Percentiles rank a stretch among this genome's conserved stretches.
phyloP scores from a whole-genome alignment of 1,140 invertebrate species.

The Condylostylus longicornis region DNA sequence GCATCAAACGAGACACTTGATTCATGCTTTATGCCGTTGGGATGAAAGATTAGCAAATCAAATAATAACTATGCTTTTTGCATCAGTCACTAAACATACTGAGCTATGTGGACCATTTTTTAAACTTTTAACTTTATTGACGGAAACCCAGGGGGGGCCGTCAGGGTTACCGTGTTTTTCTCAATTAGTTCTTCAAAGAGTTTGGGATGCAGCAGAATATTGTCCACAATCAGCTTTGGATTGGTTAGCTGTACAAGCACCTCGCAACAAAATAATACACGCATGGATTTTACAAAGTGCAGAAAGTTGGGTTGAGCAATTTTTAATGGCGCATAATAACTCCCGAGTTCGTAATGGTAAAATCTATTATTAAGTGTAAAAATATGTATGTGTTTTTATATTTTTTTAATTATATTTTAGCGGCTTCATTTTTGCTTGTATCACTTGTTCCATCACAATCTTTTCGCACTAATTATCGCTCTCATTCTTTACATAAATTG shows the following conservation, averaged over 20 bases:
- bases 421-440: conserved; percentile 72
- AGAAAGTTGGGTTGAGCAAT: conserved; percentile 79
- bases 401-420: conserved; percentile 30
- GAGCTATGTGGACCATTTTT: conserved; percentile 82
- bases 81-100: conserved; percentile 74
- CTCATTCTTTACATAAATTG: conserved; percentile 26
- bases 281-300: conserved; percentile 74
- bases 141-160: conserved; percentile 57
- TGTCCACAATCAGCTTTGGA: conserved; percentile 81
- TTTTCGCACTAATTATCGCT: conserved; percentile 71
- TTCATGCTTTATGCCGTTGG: conserved; percentile 79
- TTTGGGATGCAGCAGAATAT: conserved; percentile 81
- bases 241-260: conserved; percentile 74
- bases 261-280: conserved; percentile 76
- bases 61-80: conserved; percentile 77
- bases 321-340: conserved; percentile 70
- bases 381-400: background rate
- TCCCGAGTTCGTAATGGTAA: conserved; percentile 67
- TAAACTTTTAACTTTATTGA: conserved; percentile 67
- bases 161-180: conserved; percentile 77
- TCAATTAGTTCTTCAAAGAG: conserved; percentile 66
- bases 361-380: conserved; percentile 5
- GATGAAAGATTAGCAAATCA: conserved; percentile 73
- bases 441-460: conserved; percentile 75
- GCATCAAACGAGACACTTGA: conserved; percentile 78